A percentile compares a stretch with the other conserved stretches of the same genome.
phyloP scores from a whole-genome alignment of 1,140 invertebrate genomes.

The Eciton burchellii region DNA sequence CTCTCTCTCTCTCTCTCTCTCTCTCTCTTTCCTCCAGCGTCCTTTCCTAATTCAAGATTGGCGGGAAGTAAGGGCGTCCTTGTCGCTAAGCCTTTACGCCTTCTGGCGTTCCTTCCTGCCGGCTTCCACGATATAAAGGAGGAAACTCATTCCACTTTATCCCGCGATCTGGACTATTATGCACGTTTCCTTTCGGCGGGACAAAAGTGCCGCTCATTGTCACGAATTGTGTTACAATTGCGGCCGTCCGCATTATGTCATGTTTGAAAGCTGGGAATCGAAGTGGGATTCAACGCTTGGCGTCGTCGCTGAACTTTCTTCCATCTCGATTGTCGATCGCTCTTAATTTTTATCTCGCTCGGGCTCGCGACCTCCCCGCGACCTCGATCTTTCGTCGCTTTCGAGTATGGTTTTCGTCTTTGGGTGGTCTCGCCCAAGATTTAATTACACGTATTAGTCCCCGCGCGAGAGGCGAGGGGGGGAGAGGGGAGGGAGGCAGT shows the following conservation, averaged over 20 bases:
- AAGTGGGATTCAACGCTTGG: not conserved
- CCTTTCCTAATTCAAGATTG: conserved; percentile 23
- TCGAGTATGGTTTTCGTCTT: not conserved
- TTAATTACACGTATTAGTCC: conserved; percentile 37
- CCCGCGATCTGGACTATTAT: not conserved
- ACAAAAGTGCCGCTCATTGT: not conserved
- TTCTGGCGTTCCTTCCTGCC: conserved; percentile 20
- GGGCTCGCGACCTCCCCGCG: not conserved
- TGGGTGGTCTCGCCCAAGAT: conserved; percentile 38
- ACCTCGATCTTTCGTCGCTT: not conserved
- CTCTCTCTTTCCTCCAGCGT: not conserved
- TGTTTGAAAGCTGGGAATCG: not conserved
- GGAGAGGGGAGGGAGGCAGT: too few relatives aligned
- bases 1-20: conserved; percentile 19
- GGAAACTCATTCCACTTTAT: conserved; percentile 35
- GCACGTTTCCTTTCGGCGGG: not conserved
- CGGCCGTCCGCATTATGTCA: not conserved
- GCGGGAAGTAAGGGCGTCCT: conserved; percentile 23
- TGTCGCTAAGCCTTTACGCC: conserved; percentile 45
- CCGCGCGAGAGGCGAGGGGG: not conserved
- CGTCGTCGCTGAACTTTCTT: too few relatives aligned
- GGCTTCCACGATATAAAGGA: not conserved
- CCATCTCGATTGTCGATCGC: not conserved
- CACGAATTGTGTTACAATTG: not conserved
- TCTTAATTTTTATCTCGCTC: not conserved